Evolutionary conservation across 2,797 vertebrate species (phyloP).

Genomic region (Gymnothorax javanicus): DNA sequence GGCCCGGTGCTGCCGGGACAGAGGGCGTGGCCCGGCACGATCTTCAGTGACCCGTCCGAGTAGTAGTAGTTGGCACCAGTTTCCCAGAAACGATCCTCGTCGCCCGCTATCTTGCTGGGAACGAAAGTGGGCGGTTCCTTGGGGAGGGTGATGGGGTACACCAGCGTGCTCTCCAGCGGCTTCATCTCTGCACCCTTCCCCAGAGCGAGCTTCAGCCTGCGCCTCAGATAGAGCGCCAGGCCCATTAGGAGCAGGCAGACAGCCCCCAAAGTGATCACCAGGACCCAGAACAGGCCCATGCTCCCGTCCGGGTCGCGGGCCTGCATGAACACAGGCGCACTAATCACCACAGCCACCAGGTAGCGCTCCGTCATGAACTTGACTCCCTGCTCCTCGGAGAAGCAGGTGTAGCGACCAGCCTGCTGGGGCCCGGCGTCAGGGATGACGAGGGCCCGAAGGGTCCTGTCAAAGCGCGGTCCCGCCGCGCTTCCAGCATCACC

Average conservation of each 20-base stretch:
- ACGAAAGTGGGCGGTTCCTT: conserved; percentile 88
- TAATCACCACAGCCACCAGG: conserved; percentile 81
- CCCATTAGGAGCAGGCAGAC: conserved; percentile 86
- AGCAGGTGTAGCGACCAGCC: conserved; percentile 83
- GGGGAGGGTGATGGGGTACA: conserved; percentile 91
- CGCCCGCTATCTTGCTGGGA: conserved; percentile 82
- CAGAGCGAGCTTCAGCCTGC: conserved; percentile 83
- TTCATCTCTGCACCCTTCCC: conserved; percentile 86
- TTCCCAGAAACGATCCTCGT: conserved; percentile 96
- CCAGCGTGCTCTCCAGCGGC: conserved; percentile 87
- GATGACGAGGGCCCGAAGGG: conserved; percentile 83
- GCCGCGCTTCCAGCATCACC: conserved; percentile 44
- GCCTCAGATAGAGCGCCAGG: conserved; percentile 82
- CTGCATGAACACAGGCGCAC: conserved; percentile 81
- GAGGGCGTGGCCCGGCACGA: conserved; percentile 90
- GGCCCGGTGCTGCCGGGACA: conserved; percentile 78
- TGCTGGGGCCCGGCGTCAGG: conserved; percentile 76
- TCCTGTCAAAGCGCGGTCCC: conserved; percentile 76
- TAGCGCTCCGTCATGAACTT: conserved; percentile 83
- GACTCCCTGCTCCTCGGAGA: conserved; percentile 85
- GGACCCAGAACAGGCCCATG: conserved; percentile 88
- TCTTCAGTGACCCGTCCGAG: conserved; percentile 93
- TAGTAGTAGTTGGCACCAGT: conserved; percentile 91
- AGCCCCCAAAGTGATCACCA: conserved; percentile 86
- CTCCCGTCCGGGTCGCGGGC: conserved; percentile 84